Base-by-base conservation (phyloP, 1,140 invertebrate genomes). In the Drosophila athabasca region DNA sequence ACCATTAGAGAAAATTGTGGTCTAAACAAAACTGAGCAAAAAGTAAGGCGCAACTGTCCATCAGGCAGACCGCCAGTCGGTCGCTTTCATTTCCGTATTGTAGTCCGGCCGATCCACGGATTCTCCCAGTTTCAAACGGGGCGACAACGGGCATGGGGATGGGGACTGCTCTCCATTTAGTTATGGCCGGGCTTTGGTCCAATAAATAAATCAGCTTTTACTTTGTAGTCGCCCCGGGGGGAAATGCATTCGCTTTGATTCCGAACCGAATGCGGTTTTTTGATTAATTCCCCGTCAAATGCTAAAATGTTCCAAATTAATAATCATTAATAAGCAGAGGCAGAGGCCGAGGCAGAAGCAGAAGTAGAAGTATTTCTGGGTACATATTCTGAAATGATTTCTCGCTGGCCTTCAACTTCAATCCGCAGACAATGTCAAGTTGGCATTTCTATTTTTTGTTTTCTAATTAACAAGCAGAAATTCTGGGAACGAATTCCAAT, bases 31-130 rank as follows among this genome's bases (percentile, higher is more conserved):
- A 22, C 46, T 17, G 48, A 39, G 69, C 62, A 22, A 72, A 79
- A 76, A 73, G 71, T 76, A 84, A 84, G 65, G 71, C 81, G 68
- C 83, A 87, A 64, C 82, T 87, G 79, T 82, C 72, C 54, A 62
- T 79, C 76, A 79, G 41, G 7, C 48, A 48, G 48, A 8, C 53
- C 31, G 62, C 46, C 68, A 52, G 49, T 5, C 53, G 46, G 45
- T 49, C 50, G 43, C 59, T 8, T 59, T 64, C 24, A 81, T 81
- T 81, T 81, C 79, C 79, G 73, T 77, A 71, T 77, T 73, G 58
- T 49, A 68, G 62, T 44, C 53, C 44, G 35, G 35, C 31, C 49
- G 19, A 51, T 39, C 41, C 46, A 22, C 11, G 39, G 61, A 65
- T 52, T 66, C 61, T 55, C 49, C 57, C 60, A 22, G 62, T 26